Conservation (phyloP, 2,113 vertebrate genomes). For the Pheucticus melanocephalus region DNA sequence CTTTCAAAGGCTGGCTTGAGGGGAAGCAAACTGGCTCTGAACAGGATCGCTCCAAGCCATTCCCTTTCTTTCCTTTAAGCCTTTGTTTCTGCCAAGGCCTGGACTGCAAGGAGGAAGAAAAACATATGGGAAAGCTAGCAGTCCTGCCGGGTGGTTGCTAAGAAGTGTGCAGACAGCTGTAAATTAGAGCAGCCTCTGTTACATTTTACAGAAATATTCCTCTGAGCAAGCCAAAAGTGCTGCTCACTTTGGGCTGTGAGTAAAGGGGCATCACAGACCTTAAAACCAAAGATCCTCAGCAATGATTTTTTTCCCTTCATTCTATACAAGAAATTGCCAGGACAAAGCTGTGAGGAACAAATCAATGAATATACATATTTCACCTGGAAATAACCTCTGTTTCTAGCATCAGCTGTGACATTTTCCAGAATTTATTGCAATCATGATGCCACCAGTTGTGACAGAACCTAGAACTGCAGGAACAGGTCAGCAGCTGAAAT, state of each 20-base stretch:
- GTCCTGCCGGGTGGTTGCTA: background rate
- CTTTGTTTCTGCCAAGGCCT: background rate
- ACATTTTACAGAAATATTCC: background rate
- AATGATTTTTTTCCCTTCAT: background rate
- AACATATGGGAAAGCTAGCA: background rate
- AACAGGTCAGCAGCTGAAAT: background rate
- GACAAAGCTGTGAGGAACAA: background rate
- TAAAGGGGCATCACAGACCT: background rate
- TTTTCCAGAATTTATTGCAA: background rate
- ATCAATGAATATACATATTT: background rate
- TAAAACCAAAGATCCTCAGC: background rate
- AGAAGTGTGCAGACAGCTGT: background rate
- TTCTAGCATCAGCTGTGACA: background rate
- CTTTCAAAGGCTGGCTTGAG: background rate
- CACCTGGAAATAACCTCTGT: background rate
- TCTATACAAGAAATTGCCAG: background rate
- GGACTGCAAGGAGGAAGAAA: background rate
- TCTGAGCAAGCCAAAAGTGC: background rate
- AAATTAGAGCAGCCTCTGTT: conserved; percentile 13
- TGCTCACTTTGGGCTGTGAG: background rate
- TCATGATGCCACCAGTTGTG: background rate
- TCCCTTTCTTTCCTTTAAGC: background rate
- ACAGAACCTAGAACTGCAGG: background rate
- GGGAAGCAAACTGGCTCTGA: background rate
- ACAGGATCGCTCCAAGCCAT: background rate